Evolutionary conservation across 2,888 invertebrate species (phyloP).

Genomic region (Tubulanus polymorphus): DNA sequence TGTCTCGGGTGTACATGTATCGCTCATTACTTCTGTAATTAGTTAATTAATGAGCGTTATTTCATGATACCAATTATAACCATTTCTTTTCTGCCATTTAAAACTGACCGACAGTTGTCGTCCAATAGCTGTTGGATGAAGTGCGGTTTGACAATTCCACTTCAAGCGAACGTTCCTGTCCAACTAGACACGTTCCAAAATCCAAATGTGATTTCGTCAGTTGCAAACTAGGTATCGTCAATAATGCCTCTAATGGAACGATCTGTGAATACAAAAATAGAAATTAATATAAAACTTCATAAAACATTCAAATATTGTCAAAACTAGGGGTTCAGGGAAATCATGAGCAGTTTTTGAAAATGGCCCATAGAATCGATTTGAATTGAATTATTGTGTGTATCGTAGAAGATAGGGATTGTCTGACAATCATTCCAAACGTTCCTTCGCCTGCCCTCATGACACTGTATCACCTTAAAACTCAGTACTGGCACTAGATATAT

Average conservation of each 20-base stretch:
- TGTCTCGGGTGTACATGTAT: constrained; percentile 29
- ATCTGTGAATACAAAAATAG: constrained; percentile 25
- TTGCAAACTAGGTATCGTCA: constrained; percentile 40
- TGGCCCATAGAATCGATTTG: too few species aligned
- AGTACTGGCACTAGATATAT: too few species aligned
- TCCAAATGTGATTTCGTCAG: constrained; percentile 39
- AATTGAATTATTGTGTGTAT: too few species aligned
- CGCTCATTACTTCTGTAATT: too few species aligned
- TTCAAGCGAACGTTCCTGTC: constrained; percentile 40
- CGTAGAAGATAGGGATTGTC: too few species aligned
- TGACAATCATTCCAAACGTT: too few species aligned
- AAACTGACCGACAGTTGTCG: constrained; percentile 30
- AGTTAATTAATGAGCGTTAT: not conserved
- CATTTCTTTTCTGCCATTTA: not conserved
- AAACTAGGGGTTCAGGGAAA: too few species aligned
- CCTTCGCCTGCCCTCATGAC: too few species aligned
- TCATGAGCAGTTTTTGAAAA: too few species aligned
- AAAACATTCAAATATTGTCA: too few species aligned
- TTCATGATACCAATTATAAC: too few species aligned
- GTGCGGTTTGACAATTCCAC: constrained; percentile 37
- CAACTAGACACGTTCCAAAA: constrained; percentile 49
- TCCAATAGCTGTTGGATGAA: constrained; percentile 39
- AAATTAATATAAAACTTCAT: not conserved
- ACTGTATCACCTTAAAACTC: too few species aligned
- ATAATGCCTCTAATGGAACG: constrained; percentile 37